phyloP scores from a whole-genome alignment of 2,888 invertebrate genomes.

The Dexiosoma caninum region DNA sequence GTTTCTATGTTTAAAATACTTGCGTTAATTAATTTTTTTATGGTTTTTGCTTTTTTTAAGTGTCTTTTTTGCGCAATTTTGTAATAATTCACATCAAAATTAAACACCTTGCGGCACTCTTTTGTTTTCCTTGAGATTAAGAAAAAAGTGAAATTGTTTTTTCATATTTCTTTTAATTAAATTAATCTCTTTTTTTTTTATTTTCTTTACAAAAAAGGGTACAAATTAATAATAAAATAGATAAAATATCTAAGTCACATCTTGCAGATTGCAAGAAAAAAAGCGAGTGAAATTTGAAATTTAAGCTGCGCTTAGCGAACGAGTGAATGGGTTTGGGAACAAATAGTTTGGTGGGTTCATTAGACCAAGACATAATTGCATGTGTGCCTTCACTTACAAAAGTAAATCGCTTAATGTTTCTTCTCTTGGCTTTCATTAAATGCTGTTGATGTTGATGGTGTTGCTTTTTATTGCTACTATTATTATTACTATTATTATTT shows the following conservation, averaged over 20 bases:
- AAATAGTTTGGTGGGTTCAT: slow-evolving; percentile 37
- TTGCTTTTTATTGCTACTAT: too few species aligned
- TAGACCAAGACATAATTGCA: slow-evolving; percentile 59
- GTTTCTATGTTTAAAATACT: background rate
- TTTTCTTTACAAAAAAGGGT: background rate
- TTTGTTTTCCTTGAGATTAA: slow-evolving; percentile 25
- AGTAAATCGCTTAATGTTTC: slow-evolving; percentile 14
- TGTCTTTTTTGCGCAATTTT: slow-evolving; percentile 21
- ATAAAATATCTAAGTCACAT: slow-evolving; percentile 41
- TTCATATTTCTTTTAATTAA: slow-evolving; percentile 36
- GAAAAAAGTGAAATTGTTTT: slow-evolving; percentile 58
- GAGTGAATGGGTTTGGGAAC: background rate
- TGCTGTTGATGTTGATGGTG: slow-evolving; percentile 12
- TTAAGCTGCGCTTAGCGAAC: slow-evolving; percentile 13
- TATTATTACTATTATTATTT: too few species aligned
- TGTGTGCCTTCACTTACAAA: slow-evolving; percentile 49
- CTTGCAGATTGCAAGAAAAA: slow-evolving; percentile 22
- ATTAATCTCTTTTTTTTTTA: slow-evolving; percentile 31
- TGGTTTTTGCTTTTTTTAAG: background rate
- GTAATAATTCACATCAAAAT: slow-evolving; percentile 47
- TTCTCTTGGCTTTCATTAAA: slow-evolving; percentile 22
- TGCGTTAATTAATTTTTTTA: background rate
- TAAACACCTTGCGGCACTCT: background rate
- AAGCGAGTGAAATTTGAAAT: slow-evolving; percentile 47
- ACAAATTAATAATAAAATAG: slow-evolving; percentile 20